phyloP scores from a whole-genome alignment of 30 jellyfish, hydroid and myxozoan genomes.

The Hydra vulgaris region DNA sequence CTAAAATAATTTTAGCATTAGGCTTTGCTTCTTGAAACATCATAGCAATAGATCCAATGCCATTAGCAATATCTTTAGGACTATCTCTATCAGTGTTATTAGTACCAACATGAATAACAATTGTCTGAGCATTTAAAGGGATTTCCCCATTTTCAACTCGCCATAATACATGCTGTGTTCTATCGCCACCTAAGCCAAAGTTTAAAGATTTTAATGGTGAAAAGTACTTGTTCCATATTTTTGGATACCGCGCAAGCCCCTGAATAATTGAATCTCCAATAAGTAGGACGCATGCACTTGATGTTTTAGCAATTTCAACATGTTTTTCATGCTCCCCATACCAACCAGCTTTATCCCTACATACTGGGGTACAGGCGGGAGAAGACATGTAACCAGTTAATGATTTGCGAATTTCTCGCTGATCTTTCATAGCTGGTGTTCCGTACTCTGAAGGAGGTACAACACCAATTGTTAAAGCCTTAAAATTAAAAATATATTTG shows the following conservation, averaged over 20 bases:
- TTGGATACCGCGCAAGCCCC: too few relatives aligned
- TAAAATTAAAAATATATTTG: too few relatives aligned
- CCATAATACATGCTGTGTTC: conserved; percentile 93
- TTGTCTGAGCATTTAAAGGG: conserved; percentile 78
- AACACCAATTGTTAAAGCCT: too few relatives aligned
- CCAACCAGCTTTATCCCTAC: conserved; percentile 77
- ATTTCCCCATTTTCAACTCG: conserved; percentile 92
- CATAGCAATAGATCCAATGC: conserved; percentile 71
- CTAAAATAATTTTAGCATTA: conserved; percentile 68
- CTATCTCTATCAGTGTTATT: conserved; percentile 76
- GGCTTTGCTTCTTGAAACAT: conserved; percentile 90
- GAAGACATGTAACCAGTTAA: conserved; percentile 68
- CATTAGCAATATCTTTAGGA: conserved; percentile 78
- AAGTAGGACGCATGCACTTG: too few relatives aligned
- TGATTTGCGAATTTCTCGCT: conserved; percentile 25
- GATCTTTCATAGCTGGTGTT: conserved; percentile 21
- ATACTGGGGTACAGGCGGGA: conserved; percentile 78
- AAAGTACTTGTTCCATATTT: conserved; percentile 74
- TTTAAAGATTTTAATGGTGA: conserved; percentile 61
- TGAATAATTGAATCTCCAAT: too few relatives aligned
- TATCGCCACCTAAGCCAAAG: conserved; percentile 94
- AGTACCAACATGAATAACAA: conserved; percentile 88
- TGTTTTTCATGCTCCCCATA: conserved; percentile 76
- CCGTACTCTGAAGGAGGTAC: too few relatives aligned
- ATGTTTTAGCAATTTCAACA: conserved; percentile 85